A percentile compares a stretch with the other conserved stretches of the same genome.
Conservation (phyloP, 2,888 invertebrate species). For the Metacarcinus magister region DNA sequence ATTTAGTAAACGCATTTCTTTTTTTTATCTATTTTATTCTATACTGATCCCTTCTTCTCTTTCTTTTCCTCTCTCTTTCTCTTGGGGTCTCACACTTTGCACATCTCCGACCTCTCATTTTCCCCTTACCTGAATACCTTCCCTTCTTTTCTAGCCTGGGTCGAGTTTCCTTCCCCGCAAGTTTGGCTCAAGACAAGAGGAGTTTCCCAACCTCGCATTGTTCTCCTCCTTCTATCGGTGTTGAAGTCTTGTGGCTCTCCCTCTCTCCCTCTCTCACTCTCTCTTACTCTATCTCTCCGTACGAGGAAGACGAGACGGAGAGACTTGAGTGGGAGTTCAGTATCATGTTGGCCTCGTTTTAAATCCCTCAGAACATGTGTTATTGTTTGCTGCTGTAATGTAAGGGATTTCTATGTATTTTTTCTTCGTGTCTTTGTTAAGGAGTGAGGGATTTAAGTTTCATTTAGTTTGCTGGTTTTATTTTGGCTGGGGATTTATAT, state of each 20-base stretch:
- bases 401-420: neutral
- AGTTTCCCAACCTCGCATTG: conserved; percentile 20
- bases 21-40: too few relatives aligned
- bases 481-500: too few relatives aligned
- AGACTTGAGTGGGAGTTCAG: neutral
- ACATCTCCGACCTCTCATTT: neutral
- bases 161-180: neutral
- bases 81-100: neutral
- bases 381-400: neutral
- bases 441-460: too few relatives aligned
- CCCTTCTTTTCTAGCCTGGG: neutral
- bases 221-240: neutral
- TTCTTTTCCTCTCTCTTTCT: neutral
- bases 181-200: conserved; percentile 23
- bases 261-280: neutral
- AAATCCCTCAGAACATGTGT: neutral
- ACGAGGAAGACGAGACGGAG: neutral
- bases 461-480: too few relatives aligned
- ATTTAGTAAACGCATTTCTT: too few relatives aligned
- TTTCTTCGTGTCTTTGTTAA: too few relatives aligned
- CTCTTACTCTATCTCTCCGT: neutral
- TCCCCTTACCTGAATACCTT: neutral
- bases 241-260: neutral
- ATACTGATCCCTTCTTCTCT: too few relatives aligned
- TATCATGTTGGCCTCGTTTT: neutral